phyloP scores from a whole-genome alignment of 35 echinoderm and acorn worm species.

The Stichopus chloronotus region DNA sequence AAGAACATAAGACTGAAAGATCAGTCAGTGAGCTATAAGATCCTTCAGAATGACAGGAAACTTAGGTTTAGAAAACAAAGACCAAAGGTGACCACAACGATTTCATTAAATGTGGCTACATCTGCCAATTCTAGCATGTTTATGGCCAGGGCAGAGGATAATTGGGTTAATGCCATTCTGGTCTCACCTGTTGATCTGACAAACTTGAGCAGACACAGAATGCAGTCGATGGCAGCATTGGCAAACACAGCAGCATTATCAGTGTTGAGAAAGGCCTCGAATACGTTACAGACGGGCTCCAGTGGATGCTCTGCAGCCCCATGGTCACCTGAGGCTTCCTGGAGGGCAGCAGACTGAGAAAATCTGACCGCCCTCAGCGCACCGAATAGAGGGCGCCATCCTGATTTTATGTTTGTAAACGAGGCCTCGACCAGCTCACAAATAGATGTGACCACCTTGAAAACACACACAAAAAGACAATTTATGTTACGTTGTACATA shows the following conservation, averaged over 20 bases:
- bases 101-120: too few relatives aligned
- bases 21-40: too few relatives aligned
- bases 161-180: not conserved
- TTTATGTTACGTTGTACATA: not conserved
- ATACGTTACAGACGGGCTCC: constrained; percentile 92
- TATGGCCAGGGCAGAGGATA: too few relatives aligned
- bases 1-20: too few relatives aligned
- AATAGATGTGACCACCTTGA: constrained; percentile 93
- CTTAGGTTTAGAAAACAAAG: too few relatives aligned
- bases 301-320: constrained; percentile 80
- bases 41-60: too few relatives aligned
- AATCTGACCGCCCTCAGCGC: constrained; percentile 87
- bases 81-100: too few relatives aligned
- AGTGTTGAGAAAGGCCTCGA: constrained; percentile 97
- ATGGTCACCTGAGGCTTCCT: constrained; percentile 27
- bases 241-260: constrained; percentile 98
- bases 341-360: constrained; percentile 42
- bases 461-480: not conserved
- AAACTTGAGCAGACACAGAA: constrained; percentile 97
- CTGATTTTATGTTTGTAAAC: constrained; percentile 92
- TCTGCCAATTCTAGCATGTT: too few relatives aligned
- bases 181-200: constrained; percentile 86
- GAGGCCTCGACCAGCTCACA: constrained; percentile 91
- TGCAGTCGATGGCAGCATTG: constrained; percentile 98
- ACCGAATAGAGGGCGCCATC: constrained; percentile 98